Conservation (phyloP, 1,140 invertebrate genomes). For the Spodoptera litura region DNA sequence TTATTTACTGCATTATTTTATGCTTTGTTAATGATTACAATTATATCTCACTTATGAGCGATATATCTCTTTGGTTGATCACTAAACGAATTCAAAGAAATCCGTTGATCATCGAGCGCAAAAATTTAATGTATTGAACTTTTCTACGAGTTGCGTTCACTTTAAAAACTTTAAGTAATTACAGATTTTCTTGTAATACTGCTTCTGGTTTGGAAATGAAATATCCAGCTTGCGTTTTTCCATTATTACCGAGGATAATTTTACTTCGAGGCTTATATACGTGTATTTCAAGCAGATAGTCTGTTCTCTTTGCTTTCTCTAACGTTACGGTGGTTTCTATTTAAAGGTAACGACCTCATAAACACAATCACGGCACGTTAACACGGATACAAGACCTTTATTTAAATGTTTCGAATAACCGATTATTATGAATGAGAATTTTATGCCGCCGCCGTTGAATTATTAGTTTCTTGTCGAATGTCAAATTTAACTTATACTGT, state of each 20-base stretch:
- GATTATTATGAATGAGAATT: constrained; percentile 4
- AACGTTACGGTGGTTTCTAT: constrained; percentile 39
- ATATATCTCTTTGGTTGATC: too few species aligned
- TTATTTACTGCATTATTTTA: constrained; percentile 32
- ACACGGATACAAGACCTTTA: constrained; percentile 11
- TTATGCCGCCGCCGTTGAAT: neutral
- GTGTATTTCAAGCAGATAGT: constrained; percentile 1
- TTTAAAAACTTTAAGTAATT: too few species aligned
- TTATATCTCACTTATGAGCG: neutral
- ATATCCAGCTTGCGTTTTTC: neutral
- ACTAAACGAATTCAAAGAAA: too few species aligned
- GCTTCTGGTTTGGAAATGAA: too few species aligned
- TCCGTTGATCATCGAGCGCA: too few species aligned
- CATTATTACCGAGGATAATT: constrained; percentile 13
- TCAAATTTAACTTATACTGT: neutral
- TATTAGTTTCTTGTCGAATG: neutral
- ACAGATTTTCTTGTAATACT: too few species aligned
- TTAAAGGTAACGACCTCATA: constrained; percentile 44
- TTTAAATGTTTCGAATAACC: neutral
- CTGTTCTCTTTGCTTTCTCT: constrained; percentile 30
- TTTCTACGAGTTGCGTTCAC: too few species aligned
- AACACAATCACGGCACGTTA: constrained; percentile 27
- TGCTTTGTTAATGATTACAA: constrained; percentile 24
- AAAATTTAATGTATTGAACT: too few species aligned
- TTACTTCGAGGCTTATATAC: constrained; percentile 5